Evolutionary conservation across 35 echinoderm and acorn worm genomes (phyloP).

Genomic region (Patiria miniata): DNA sequence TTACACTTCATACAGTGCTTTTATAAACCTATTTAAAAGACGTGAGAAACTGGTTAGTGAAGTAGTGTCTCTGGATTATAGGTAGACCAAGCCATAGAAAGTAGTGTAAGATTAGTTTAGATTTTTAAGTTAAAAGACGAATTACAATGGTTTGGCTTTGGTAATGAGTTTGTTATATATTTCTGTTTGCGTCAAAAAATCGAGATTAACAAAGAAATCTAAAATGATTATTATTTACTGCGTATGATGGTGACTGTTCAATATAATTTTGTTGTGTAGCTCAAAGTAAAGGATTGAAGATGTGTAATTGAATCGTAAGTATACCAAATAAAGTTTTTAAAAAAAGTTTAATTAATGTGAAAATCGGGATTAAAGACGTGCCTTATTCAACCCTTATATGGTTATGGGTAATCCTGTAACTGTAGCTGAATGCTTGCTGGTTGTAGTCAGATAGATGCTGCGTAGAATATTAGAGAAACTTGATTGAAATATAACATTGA

Average conservation of each 20-base stretch:
- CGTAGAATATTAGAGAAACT: not conserved
- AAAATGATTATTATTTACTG: slow-evolving; percentile 18
- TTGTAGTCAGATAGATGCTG: not conserved
- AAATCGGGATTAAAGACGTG: not conserved
- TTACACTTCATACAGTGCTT: too few relatives aligned
- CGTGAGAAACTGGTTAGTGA: too few relatives aligned
- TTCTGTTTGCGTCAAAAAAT: slow-evolving; percentile 16
- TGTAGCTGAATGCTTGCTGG: not conserved
- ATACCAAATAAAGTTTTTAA: slow-evolving; percentile 26
- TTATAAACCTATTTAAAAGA: too few relatives aligned
- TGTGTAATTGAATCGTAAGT: slow-evolving; percentile 15
- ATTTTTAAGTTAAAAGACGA: not conserved
- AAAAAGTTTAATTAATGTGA: not conserved
- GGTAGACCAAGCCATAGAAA: too few relatives aligned
- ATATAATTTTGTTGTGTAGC: not conserved
- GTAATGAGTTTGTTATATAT: slow-evolving; percentile 27
- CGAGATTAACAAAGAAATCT: slow-evolving; percentile 5
- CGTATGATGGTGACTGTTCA: slow-evolving; percentile 18
- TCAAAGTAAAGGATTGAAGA: not conserved
- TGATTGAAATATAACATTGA: not conserved
- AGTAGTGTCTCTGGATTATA: too few relatives aligned
- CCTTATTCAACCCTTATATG: not conserved
- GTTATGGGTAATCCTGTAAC: not conserved
- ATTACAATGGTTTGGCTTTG: not conserved
- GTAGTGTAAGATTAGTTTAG: slow-evolving; percentile 21